Evolutionary conservation across 2,113 vertebrate species (phyloP).

Genomic region (Megaceryle torquata): DNA sequence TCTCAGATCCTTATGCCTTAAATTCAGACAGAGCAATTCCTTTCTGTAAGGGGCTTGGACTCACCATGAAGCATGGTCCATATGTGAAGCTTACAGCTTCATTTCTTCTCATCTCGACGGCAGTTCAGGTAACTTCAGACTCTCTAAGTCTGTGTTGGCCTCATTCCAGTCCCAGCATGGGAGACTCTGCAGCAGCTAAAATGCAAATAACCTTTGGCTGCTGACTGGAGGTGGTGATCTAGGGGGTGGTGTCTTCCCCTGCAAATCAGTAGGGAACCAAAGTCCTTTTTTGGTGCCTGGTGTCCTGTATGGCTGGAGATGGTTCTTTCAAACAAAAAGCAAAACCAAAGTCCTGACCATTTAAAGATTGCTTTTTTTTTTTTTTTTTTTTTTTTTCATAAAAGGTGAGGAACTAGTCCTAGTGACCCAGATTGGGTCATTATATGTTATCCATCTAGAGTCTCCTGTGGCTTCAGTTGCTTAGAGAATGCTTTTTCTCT

Average conservation of each 20-base stretch:
- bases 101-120: slow-evolving; percentile 94
- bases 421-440: slow-evolving; percentile 16
- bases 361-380: background rate
- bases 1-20: slow-evolving; percentile 80
- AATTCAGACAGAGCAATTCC: slow-evolving; percentile 80
- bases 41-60: slow-evolving; percentile 85
- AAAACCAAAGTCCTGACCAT: background rate
- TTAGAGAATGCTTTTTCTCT: slow-evolving; percentile 9
- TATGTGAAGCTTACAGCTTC: slow-evolving; percentile 87
- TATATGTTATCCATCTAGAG: background rate
- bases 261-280: background rate
- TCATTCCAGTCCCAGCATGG: slow-evolving; percentile 18
- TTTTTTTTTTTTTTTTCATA: background rate
- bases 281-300: background rate
- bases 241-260: slow-evolving; percentile 3
- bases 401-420: slow-evolving; percentile 6
- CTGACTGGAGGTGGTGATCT: slow-evolving; percentile 15
- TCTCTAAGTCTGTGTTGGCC: background rate
- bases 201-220: slow-evolving; percentile 30
- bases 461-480: slow-evolving; percentile 19
- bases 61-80: slow-evolving; percentile 87
- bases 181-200: background rate
- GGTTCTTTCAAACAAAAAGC: background rate
- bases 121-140: slow-evolving; percentile 86
- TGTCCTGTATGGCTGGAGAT: background rate